Conservation (phyloP, 2,113 vertebrate species). For the Polyodon spathula region DNA sequence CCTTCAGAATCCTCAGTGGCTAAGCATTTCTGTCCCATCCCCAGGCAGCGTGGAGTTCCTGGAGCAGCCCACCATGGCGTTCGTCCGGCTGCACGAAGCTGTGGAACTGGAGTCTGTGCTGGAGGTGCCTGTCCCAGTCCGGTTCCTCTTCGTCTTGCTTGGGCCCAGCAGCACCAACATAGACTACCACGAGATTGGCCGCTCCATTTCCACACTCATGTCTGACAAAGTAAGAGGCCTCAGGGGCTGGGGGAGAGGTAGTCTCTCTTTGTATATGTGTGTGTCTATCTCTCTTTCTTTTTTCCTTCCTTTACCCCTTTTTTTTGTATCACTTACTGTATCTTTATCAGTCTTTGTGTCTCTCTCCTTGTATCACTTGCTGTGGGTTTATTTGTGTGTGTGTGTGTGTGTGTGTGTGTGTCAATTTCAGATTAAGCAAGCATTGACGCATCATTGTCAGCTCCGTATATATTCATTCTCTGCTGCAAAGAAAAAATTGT, state of each 20-base stretch:
- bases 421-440: too few species aligned
- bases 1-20: too few species aligned
- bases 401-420: too few species aligned
- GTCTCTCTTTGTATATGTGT: too few species aligned
- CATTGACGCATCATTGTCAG: too few species aligned
- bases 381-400: too few species aligned
- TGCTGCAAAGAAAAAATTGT: too few species aligned
- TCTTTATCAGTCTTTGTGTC: too few species aligned
- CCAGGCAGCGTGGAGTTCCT: constrained; percentile 90
- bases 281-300: too few species aligned
- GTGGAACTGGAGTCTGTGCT: constrained; percentile 85
- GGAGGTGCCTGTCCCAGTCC: constrained; percentile 87
- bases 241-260: not conserved
- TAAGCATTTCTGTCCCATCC: not conserved
- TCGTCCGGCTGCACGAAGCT: constrained; percentile 83
- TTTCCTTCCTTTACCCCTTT: not conserved
- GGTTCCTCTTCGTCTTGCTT: constrained; percentile 89
- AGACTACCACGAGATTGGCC: constrained; percentile 96
- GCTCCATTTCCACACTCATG: constrained; percentile 97
- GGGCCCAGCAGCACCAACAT: constrained; percentile 83
- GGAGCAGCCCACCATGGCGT: constrained; percentile 94
- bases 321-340: not conserved
- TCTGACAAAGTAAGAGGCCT: constrained; percentile 77
- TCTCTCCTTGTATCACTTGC: too few species aligned
- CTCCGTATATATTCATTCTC: too few species aligned